Conservation (phyloP, 2,113 vertebrate genomes). For the Nibea albiflora region DNA sequence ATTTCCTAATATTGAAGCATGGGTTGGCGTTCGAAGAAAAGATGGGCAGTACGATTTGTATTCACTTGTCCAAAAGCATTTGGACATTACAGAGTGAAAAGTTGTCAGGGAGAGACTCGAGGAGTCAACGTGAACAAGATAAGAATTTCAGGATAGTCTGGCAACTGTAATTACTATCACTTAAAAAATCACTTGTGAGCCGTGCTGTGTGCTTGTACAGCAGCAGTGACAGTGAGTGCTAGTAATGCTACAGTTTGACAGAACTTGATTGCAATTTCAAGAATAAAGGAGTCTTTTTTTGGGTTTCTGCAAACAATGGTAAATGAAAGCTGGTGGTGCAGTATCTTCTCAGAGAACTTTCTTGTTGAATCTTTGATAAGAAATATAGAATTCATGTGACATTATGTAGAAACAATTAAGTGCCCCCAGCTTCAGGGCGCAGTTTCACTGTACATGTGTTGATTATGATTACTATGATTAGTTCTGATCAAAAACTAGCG, state of each 20-base stretch:
- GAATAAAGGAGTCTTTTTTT: conserved; percentile 1
- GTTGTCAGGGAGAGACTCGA: neutral
- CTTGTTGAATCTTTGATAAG: neutral
- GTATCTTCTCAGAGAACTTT: neutral
- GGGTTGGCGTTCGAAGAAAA: neutral
- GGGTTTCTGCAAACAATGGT: neutral
- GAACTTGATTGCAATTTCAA: conserved; percentile 13
- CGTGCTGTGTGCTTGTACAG: neutral
- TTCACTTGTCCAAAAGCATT: neutral
- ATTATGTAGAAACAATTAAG: too few species aligned
- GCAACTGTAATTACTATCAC: conserved; percentile 13
- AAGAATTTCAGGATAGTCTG: neutral
- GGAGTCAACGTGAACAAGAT: neutral
- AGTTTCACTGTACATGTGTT: too few species aligned
- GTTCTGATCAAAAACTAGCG: too few species aligned
- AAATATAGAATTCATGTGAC: neutral
- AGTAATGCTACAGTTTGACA: conserved; percentile 14
- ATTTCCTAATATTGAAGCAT: conserved; percentile 30
- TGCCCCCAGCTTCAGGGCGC: too few species aligned
- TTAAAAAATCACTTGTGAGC: conserved; percentile 19
- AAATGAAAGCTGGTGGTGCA: neutral
- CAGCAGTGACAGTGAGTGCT: neutral
- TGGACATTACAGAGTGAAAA: conserved; percentile 12
- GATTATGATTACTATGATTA: too few species aligned
- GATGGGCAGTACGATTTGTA: neutral